Percentiles rank a stretch among this genome's conserved stretches.
Conservation (phyloP, 1,140 invertebrate species). For the Lamellibrachia luymesi region DNA sequence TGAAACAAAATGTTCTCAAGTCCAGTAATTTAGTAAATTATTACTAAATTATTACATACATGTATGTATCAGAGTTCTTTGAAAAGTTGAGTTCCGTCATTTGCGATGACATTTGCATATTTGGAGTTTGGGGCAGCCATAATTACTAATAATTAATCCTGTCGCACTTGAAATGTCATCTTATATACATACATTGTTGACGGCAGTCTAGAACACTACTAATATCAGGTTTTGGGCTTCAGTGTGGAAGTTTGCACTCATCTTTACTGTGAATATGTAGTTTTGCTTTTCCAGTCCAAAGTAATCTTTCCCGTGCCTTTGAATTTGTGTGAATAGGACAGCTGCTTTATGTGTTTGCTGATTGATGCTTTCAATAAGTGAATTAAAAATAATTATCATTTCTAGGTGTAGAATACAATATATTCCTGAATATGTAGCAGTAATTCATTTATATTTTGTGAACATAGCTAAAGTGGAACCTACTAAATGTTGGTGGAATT, state of each 20-base stretch:
- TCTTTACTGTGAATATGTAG: background rate
- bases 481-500: no score
- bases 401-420: background rate
- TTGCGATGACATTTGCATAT: no score
- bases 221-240: background rate
- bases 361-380: background rate
- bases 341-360: background rate
- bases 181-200: background rate
- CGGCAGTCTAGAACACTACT: no score
- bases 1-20: no score
- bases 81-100: no score
- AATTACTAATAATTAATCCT: background rate
- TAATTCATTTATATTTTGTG: background rate
- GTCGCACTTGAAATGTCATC: background rate
- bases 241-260: background rate
- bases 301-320: background rate
- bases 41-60: no score
- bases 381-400: background rate
- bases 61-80: no score
- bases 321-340: background rate
- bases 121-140: background rate
- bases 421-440: background rate
- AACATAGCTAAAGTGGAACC: no score
- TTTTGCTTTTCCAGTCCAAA: background rate
- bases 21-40: no score